phyloP scores from a whole-genome alignment of 37 sponge, comb jelly and placozoan genomes.

The Trichoplax adhaerens region DNA sequence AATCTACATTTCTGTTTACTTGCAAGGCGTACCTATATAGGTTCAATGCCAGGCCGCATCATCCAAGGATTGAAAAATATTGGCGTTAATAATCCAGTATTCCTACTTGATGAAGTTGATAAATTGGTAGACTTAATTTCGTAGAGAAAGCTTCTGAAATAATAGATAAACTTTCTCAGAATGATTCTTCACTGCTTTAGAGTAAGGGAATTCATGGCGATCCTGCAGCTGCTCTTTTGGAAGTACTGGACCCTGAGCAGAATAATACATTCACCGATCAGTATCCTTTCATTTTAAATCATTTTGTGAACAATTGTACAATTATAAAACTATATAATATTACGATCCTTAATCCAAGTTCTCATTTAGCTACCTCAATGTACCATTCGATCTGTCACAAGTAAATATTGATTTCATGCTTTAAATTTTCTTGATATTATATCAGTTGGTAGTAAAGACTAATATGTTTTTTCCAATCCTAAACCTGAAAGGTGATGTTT shows the following conservation, averaged over 20 bases:
- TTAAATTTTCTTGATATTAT: not conserved
- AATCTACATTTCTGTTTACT: slow-evolving; percentile 2
- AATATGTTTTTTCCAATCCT: not conserved
- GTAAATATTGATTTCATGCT: not conserved
- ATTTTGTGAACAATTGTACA: not conserved
- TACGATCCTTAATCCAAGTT: not conserved
- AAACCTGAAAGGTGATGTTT: slow-evolving; percentile 43
- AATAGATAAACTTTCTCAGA: no score
- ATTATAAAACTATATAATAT: not conserved
- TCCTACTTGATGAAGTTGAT: slow-evolving; percentile 53
- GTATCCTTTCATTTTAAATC: slow-evolving; percentile 24
- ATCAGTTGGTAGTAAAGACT: not conserved
- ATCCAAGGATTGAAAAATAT: slow-evolving; percentile 47
- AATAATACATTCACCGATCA: slow-evolving; percentile 69
- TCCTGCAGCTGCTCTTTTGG: slow-evolving; percentile 81
- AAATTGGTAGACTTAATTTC: no score
- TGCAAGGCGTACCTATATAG: slow-evolving; percentile 69
- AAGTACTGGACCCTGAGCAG: slow-evolving; percentile 86
- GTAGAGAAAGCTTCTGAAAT: no score
- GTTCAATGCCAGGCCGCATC: slow-evolving; percentile 68
- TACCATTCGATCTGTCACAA: slow-evolving; percentile 73
- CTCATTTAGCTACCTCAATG: slow-evolving; percentile 31
- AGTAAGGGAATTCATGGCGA: slow-evolving; percentile 51
- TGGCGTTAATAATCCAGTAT: slow-evolving; percentile 72
- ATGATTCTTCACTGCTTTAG: not conserved